These are phyloP conservation scores for Pipistrellus nathusii DNA, from an alignment of 2,797 vertebrate species.

Conservation along the genomic window DNA sequence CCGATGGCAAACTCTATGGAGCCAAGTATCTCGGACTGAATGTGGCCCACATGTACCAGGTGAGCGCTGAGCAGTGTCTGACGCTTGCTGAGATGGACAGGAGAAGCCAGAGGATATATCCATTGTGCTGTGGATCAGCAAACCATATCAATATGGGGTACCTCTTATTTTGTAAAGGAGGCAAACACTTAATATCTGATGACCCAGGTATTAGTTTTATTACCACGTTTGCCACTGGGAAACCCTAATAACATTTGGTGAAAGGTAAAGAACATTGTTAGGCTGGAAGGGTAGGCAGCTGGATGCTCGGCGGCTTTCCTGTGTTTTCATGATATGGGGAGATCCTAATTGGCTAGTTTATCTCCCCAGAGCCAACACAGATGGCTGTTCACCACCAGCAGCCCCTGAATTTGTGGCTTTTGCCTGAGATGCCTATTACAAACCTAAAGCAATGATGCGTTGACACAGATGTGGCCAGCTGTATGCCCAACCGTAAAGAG, in stretches of 20 bases:
- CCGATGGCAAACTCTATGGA: constrained; percentile 96
- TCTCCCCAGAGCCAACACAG: not conserved
- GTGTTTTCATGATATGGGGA: not conserved
- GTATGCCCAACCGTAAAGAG: not conserved
- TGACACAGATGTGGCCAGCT: not conserved
- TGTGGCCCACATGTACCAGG: constrained; percentile 95
- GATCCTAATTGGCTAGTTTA: not conserved
- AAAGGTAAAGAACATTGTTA: not conserved
- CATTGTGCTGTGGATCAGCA: not conserved
- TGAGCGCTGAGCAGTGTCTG: constrained; percentile 81
- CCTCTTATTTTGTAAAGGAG: constrained; percentile 15
- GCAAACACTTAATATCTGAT: constrained; percentile 32
- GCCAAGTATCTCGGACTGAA: constrained; percentile 97
- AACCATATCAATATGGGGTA: not conserved
- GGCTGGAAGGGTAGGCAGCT: not conserved
- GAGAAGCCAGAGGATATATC: not conserved
- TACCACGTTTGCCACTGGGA: not conserved
- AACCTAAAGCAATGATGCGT: not conserved
- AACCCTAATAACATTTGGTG: not conserved
- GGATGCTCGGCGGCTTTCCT: not conserved
- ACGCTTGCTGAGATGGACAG: not conserved
- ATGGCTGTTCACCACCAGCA: not conserved
- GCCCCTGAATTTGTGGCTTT: not conserved
- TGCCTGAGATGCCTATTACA: not conserved
- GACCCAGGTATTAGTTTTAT: constrained; percentile 23